Conservation (phyloP, 2,797 vertebrate species). For the Botia kubotai region DNA sequence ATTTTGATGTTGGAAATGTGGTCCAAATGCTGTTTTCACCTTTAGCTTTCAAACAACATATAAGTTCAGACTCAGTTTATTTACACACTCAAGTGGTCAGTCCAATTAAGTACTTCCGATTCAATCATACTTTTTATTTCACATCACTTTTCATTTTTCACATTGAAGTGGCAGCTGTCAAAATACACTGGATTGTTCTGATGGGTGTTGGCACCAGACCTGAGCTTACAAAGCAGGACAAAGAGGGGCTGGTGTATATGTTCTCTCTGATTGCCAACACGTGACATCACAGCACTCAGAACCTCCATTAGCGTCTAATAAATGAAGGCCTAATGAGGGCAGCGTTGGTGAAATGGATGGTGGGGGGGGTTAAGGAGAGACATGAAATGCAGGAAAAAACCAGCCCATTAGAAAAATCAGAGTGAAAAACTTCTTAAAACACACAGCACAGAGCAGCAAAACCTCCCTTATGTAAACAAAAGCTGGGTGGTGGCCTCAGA, state of each 20-base stretch:
- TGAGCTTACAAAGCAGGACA: conserved; percentile 24
- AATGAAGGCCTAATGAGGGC: conserved; percentile 81
- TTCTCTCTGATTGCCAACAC: conserved; percentile 70
- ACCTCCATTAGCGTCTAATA: conserved; percentile 83
- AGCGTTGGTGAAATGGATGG: conserved; percentile 62
- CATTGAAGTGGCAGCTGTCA: conserved; percentile 72
- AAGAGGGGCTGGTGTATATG: conserved; percentile 60
- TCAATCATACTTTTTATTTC: conserved; percentile 62
- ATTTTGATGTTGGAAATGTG: not conserved
- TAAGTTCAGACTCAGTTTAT: conserved; percentile 11
- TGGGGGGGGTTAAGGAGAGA: not conserved
- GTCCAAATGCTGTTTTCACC: no score
- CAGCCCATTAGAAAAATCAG: conserved; percentile 84
- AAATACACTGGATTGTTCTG: conserved; percentile 68
- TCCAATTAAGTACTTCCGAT: not conserved
- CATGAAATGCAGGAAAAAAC: conserved; percentile 72
- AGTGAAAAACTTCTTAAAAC: conserved; percentile 80
- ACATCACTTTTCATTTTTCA: conserved; percentile 31
- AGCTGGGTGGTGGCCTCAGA: conserved; percentile 89
- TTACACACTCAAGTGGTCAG: not conserved
- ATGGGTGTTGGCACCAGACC: conserved; percentile 53
- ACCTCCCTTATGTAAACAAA: conserved; percentile 89
- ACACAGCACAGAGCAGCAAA: conserved; percentile 80
- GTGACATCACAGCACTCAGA: conserved; percentile 80
- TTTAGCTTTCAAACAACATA: not conserved